Base-by-base conservation (phyloP, 2,797 vertebrate species). In the Enteromius paludinosus region DNA sequence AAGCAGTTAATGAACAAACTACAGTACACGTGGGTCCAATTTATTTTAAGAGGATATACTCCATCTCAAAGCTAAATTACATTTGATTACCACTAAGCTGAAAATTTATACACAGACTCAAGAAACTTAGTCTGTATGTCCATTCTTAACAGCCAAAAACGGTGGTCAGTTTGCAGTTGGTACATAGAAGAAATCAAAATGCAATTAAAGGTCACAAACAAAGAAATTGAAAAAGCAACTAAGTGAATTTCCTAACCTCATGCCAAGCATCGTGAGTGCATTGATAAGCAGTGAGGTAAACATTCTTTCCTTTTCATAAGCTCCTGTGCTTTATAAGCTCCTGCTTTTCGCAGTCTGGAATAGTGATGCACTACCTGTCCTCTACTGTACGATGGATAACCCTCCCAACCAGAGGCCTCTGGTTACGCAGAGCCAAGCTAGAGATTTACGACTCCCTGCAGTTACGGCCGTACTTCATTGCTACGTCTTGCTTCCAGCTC, bases 91-190 rank as follows among this genome's bases (percentile, higher is more conserved):
- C 90, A 89, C 90, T 91, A 88, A 93, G 89, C 90, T 87, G 82
- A 88, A 90, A 93, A 93, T 89, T 71, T 92, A 92, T 93, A 92
- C 93, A 93, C 92, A 92, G 88, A 86, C 88, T 88, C 91, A 91
- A 88, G 89, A 91, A 90, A 78, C 91, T 88, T 91, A 87, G 89
- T 89, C 89, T 87, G 88, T 88, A 90, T 89, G 88, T 90, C 90
- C 91, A 94, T 92, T 94, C 94, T 93, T 93, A 93, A 92, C 87
- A 89, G 89, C 87, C 88, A 87, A 90, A 92, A 86, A 90, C 87
- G 25, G 85, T 89, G 91, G 86, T 5, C 69, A 88, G 87, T 82
- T 87, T 90, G 77, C 89, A 87, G 88, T 90, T 87, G 90, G 92
- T 90, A 56, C n/a, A 59, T 9, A 56, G 52, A 56, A 56, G 93